Evolutionary conservation across 2,888 invertebrate genomes (phyloP).

Genomic region (Oscheius sp.): DNA sequence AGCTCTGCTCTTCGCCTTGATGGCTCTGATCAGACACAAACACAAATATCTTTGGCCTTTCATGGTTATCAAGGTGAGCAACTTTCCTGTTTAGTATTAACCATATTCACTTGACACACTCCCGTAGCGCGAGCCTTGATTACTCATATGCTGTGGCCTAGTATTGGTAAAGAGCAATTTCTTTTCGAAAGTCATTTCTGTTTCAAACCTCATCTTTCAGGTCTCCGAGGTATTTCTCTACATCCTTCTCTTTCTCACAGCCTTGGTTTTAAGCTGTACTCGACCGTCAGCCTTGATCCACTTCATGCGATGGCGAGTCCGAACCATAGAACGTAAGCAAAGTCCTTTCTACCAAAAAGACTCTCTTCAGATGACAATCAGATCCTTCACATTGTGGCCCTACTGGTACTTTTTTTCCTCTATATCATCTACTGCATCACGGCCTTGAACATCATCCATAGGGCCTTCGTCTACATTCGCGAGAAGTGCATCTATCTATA

Average conservation of each 20-base stretch:
- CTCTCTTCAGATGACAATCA: slow-evolving; percentile 49
- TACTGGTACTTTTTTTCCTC: slow-evolving; percentile 51
- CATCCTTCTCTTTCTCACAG: slow-evolving; percentile 50
- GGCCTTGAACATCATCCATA: slow-evolving; percentile 50
- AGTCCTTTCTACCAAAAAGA: not conserved
- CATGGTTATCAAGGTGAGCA: slow-evolving; percentile 47
- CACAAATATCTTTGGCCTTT: slow-evolving; percentile 52
- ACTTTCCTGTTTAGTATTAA: not conserved
- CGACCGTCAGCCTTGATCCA: slow-evolving; percentile 44
- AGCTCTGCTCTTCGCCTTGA: slow-evolving; percentile 45
- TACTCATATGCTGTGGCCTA: not conserved
- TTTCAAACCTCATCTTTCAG: slow-evolving; percentile 22
- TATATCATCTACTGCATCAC: slow-evolving; percentile 55
- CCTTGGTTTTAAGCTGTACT: slow-evolving; percentile 46
- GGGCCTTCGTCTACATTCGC: slow-evolving; percentile 53
- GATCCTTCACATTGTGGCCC: slow-evolving; percentile 52
- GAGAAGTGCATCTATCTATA: slow-evolving; percentile 51
- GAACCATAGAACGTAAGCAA: slow-evolving; percentile 49
- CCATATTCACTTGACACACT: not conserved
- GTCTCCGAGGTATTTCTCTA: slow-evolving; percentile 50
- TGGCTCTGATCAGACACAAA: slow-evolving; percentile 42
- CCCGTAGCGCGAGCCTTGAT: not conserved
- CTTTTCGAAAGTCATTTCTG: no score
- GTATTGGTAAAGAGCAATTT: no score
- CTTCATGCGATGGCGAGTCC: slow-evolving; percentile 55